Evolutionary conservation across 2,888 invertebrate genomes (phyloP).

Genomic region (Anoplius nigerrimus): DNA sequence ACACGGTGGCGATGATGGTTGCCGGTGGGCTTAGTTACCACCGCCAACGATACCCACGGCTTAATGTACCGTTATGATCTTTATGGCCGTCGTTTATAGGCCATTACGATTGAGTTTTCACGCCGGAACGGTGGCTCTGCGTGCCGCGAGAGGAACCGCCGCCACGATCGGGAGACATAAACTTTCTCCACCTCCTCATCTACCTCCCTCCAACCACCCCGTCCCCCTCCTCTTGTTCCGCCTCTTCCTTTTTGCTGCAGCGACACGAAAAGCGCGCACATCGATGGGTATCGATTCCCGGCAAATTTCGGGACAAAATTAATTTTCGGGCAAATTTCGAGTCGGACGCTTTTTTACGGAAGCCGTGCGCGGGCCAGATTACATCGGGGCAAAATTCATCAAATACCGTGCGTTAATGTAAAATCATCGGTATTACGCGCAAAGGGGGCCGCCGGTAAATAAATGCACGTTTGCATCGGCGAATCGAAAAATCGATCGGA

Average conservation of each 20-base stretch:
- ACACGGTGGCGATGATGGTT: conserved; percentile 28
- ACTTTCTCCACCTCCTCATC: neutral
- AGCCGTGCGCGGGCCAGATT: too few species aligned
- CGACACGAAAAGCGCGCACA: too few species aligned
- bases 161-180: neutral
- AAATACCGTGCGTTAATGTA: neutral
- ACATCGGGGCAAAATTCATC: too few species aligned
- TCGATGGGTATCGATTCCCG: conserved; percentile 10
- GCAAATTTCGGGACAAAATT: neutral
- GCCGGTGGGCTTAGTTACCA: conserved; percentile 5
- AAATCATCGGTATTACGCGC: conserved; percentile 2
- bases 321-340: neutral
- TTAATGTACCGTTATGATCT: conserved; percentile 74
- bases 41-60: conserved; percentile 57
- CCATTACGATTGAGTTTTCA: conserved; percentile 69
- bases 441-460: too few species aligned
- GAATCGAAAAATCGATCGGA: too few species aligned
- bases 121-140: conserved; percentile 47
- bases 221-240: neutral
- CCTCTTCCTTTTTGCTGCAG: neutral
- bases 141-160: conserved; percentile 12
- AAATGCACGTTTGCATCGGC: too few species aligned
- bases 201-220: neutral
- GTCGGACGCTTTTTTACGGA: too few species aligned
- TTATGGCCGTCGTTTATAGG: conserved; percentile 66